Percentiles rank a stretch among this genome's conserved stretches.
Conservation (phyloP, 2,888 invertebrate species). For the Dynastes tityus region DNA sequence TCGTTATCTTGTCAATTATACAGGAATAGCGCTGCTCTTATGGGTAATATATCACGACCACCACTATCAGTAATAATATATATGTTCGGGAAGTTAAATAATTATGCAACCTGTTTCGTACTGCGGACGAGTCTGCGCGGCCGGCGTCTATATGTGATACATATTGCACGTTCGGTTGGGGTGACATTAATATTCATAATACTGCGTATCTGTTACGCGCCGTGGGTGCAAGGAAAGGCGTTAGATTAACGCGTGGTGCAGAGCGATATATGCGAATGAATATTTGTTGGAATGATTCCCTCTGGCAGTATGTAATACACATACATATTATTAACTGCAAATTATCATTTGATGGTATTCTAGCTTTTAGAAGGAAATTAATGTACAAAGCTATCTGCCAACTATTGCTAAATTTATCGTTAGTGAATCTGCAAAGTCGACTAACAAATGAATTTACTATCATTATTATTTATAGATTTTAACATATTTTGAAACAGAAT, state of each 20-base stretch:
- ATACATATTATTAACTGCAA: too few species aligned
- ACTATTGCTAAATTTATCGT: too few species aligned
- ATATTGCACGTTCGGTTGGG: slow-evolving; percentile 23
- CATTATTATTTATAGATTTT: too few species aligned
- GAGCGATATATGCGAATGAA: slow-evolving; percentile 3
- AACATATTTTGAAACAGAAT: too few species aligned
- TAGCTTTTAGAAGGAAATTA: too few species aligned
- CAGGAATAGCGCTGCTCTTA: slow-evolving; percentile 16
- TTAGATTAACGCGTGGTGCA: slow-evolving; percentile 27
- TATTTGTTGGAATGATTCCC: slow-evolving; percentile 3
- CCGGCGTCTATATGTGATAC: slow-evolving; percentile 18
- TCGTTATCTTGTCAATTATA: slow-evolving; percentile 44
- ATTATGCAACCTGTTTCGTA: slow-evolving; percentile 25
- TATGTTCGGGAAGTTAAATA: slow-evolving; percentile 25
- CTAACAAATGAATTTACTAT: too few species aligned
- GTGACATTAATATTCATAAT: slow-evolving; percentile 35
- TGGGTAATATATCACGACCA: slow-evolving; percentile 34
- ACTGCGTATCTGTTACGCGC: slow-evolving; percentile 30
- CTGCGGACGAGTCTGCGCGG: background rate
- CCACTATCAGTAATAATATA: slow-evolving; percentile 37
- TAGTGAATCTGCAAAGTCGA: too few species aligned
- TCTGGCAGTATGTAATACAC: background rate
- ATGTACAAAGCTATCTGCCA: too few species aligned
- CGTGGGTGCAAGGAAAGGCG: slow-evolving; percentile 20
- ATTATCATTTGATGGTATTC: too few species aligned